Evolutionary conservation across 2,797 vertebrate genomes (phyloP).

Genomic region (Pogonophryne albipinna): DNA sequence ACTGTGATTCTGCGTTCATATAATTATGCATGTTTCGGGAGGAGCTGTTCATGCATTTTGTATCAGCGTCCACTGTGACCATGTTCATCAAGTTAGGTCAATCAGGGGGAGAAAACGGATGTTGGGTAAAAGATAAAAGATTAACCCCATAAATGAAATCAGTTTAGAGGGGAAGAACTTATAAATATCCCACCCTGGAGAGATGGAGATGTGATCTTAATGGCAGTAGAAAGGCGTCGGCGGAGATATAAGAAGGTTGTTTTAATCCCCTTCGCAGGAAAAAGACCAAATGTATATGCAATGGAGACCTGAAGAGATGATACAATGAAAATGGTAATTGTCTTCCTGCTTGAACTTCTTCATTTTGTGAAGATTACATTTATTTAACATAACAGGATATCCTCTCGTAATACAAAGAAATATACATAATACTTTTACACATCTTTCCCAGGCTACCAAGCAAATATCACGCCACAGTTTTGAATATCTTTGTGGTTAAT

Average conservation of each 20-base stretch:
- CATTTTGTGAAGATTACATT: background rate
- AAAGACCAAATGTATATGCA: background rate
- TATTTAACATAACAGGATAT: background rate
- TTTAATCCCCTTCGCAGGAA: slow-evolving; percentile 21
- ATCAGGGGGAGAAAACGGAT: slow-evolving; percentile 4
- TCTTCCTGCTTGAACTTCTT: background rate
- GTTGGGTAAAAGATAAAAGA: slow-evolving; percentile 8
- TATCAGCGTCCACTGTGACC: slow-evolving; percentile 23
- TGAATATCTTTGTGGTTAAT: too few relatives aligned
- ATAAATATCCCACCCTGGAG: slow-evolving; percentile 1
- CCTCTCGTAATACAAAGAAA: background rate
- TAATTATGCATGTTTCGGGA: slow-evolving; percentile 40
- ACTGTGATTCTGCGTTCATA: slow-evolving; percentile 27
- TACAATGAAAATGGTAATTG: slow-evolving; percentile 18
- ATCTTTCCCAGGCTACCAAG: background rate
- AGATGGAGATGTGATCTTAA: slow-evolving; percentile 1
- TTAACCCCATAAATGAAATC: slow-evolving; percentile 19
- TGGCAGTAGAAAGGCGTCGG: background rate
- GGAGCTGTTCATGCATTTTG: slow-evolving; percentile 46
- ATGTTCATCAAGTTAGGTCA: slow-evolving; percentile 28
- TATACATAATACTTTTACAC: background rate
- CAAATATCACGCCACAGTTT: too few relatives aligned
- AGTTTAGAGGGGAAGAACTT: slow-evolving; percentile 13
- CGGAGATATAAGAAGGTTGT: background rate
- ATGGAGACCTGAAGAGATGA: slow-evolving; percentile 5